These are phyloP conservation scores for Anas platyrhynchos DNA, from an alignment of 2,113 vertebrate species.

Conservation along the genomic window DNA sequence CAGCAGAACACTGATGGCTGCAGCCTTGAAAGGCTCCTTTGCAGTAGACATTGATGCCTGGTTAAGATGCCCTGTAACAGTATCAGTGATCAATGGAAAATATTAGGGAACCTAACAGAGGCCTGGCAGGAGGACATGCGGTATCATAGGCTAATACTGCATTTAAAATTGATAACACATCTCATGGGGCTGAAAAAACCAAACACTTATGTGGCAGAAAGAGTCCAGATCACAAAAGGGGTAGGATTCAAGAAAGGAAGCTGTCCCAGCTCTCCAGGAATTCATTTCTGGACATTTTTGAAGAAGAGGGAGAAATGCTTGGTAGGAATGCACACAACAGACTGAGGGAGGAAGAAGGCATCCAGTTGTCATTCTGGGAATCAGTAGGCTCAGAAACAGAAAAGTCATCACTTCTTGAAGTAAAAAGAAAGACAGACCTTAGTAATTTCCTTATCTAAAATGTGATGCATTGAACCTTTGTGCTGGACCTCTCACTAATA, in stretches of 20 bases:
- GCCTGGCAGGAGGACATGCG: not conserved
- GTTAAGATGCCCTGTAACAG: not conserved
- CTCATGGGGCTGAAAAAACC: not conserved
- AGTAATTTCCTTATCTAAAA: not conserved
- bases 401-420: not conserved
- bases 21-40: not conserved
- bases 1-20: not conserved
- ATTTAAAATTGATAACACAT: not conserved
- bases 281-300: not conserved
- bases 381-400: not conserved
- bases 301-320: not conserved
- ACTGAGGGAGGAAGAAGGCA: not conserved
- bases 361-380: not conserved
- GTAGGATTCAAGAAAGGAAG: not conserved
- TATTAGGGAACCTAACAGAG: not conserved
- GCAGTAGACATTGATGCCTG: not conserved
- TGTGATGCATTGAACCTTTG: not conserved
- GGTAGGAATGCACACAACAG: fast-evolving
- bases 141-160: not conserved
- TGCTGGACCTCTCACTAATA: not conserved
- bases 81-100: not conserved
- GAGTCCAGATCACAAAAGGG: not conserved
- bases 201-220: not conserved
- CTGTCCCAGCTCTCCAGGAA: not conserved
- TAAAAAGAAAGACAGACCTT: not conserved